Base-by-base conservation (phyloP, 2,797 vertebrate genomes). In the Clamator glandarius region DNA sequence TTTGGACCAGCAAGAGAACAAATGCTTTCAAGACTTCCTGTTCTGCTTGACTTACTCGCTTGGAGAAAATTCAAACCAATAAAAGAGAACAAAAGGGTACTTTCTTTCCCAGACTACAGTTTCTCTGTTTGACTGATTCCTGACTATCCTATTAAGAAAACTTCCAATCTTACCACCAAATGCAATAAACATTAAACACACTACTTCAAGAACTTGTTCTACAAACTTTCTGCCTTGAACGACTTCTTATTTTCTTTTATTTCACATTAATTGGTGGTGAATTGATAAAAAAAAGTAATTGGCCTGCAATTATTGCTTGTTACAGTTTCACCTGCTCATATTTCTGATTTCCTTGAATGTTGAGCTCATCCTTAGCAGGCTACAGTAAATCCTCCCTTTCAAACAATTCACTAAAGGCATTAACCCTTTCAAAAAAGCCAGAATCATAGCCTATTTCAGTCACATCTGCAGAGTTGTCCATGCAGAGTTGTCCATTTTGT, bases 11-110 rank as follows among this genome's bases (percentile, higher is more conserved):
- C 68, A 91, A 75, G 78, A 90, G 66, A 94, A 94, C 74, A 95
- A 96, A 91, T 41, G 85, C 74, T 95, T 94, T 95, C 84, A 93
- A 93, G 92, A 84, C 74, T 94, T 96, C 80, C 85, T 92, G 95
- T 92, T 97, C 93, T 94, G 87, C 93, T 93, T 92, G 52, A 96
- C 82, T 96, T 89, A 89, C 50, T 90, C 83, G 79, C 77, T 94
- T 97, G 95, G 87, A 96, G 77, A 80, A 90, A 88, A 87, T 68
- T 90, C 93, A 95, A 95, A 70, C 87, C 93, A 92, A 93, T 90
- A 91, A 84, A 90, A 76, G 62, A 86, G 74, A 96, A 93, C 89
- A 94, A 96, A 96, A 82, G 33, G 19, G 36, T 8, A 24, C 50
- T 63, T 89, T 72, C 74, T 75, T 57, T 57, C 55, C 85, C 87